Evolutionary conservation across 2,113 vertebrate genomes (phyloP).

Genomic region (Chaetops frenatus): DNA sequence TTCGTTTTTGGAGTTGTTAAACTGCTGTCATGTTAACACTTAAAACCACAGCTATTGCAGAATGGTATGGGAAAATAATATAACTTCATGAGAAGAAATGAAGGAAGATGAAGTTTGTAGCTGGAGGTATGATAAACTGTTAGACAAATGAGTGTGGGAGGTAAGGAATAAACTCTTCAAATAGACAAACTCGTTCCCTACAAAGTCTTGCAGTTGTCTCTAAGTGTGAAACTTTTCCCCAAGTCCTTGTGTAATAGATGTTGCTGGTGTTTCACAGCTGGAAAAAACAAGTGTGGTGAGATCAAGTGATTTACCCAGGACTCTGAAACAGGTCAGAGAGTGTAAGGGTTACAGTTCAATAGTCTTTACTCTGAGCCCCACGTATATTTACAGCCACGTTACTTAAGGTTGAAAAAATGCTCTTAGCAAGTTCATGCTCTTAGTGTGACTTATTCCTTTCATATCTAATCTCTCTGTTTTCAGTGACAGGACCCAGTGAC

Average conservation of each 20-base stretch:
- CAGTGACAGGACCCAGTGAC: neutral
- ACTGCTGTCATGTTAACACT: neutral
- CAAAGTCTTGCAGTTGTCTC: neutral
- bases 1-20: neutral
- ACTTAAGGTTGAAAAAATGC: slow-evolving; percentile 50
- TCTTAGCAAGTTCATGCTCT: slow-evolving; percentile 14
- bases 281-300: neutral
- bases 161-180: neutral
- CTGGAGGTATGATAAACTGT: neutral
- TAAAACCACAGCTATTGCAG: neutral
- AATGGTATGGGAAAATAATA: neutral
- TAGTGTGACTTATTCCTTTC: slow-evolving; percentile 20
- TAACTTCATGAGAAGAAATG: neutral
- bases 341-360: slow-evolving; percentile 6
- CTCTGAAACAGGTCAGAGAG: neutral
- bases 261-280: slow-evolving; percentile 29
- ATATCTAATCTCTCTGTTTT: slow-evolving; percentile 23
- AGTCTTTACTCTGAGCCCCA: neutral
- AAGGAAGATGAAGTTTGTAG: neutral
- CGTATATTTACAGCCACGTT: slow-evolving; percentile 12
- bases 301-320: slow-evolving; percentile 23
- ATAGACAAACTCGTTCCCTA: neutral
- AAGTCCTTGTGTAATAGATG: neutral
- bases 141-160: neutral
- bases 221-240: neutral